phyloP scores from a whole-genome alignment of 1,140 invertebrate genomes.

The Ceratina australensis region DNA sequence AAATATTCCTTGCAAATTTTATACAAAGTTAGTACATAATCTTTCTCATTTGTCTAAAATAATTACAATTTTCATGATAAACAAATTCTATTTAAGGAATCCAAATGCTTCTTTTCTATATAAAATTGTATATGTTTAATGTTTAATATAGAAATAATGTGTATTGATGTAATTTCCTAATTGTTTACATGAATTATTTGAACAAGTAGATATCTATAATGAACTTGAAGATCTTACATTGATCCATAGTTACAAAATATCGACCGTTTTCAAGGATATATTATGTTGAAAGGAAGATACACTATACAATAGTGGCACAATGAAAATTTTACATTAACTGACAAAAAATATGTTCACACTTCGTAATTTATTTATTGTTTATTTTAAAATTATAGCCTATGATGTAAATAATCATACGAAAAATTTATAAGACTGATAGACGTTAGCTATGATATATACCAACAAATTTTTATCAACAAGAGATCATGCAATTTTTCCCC shows the following conservation, averaged over 20 bases:
- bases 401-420: neutral
- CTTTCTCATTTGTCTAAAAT: neutral
- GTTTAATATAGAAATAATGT: slow-evolving; percentile 3
- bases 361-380: neutral
- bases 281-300: slow-evolving; percentile 14
- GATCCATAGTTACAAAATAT: slow-evolving; percentile 1
- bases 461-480: slow-evolving; percentile 3
- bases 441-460: neutral
- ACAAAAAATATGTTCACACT: neutral
- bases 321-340: slow-evolving; percentile 17
- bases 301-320: neutral
- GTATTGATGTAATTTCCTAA: neutral
- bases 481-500: neutral
- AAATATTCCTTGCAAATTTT: slow-evolving; percentile 15
- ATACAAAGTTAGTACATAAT: slow-evolving; percentile 7
- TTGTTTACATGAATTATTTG: neutral
- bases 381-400: slow-evolving; percentile 1
- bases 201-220: neutral
- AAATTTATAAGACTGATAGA: neutral
- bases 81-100: slow-evolving; percentile 1
- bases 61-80: neutral
- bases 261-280: neutral
- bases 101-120: neutral
- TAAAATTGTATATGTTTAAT: neutral
- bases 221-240: neutral